Base-by-base conservation (phyloP, 2,113 vertebrate genomes). In the Myocastor coypus region DNA sequence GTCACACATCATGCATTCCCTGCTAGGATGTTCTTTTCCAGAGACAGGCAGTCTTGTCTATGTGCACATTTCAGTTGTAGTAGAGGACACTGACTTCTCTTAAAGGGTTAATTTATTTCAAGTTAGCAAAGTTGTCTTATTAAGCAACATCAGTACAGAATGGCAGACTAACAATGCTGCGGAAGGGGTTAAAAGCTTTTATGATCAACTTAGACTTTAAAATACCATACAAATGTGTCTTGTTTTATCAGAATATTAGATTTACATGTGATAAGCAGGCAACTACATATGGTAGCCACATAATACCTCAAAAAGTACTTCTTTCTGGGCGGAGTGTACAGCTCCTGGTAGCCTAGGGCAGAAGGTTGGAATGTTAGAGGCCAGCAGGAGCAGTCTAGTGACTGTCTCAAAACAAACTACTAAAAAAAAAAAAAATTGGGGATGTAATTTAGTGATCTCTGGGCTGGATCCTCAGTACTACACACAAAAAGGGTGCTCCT, bases 81-180 rank as follows among this genome's bases (percentile, higher is more conserved):
- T 78, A 83, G 92, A 90, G 42, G n/a, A 75, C 61, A 7, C 5
- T 84, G 32, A 64, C 50, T 42, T 14, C 55, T 7, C 69, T 81
- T 82, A 77, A 95, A 92, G 5, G 11, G 63, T 93, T 77, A 17
- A 71, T 85, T 69, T 82, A 68, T 82, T 71, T 85, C 57, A 87
- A 50, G 46, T 64, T 63, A 17, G 3, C 63, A 13, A 93, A 83
- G 81, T 75, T 80, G 32, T 73, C 22, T 30, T 68, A 90, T 71
- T 82, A 92, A 77, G 55, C 69, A 96, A 71, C 16, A 75, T 84
- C 12, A 59, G 37, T 24, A 42, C 14, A 92, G 63, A 94, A 68
- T 63, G 30, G 7, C 0, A 83, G 30, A 71, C 3, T 9, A 64
- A 24, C 30, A 88, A 92, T 57, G 28, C 46, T 50, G 64, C 12